A percentile compares a stretch with the other conserved stretches of the same genome.
These are phyloP conservation scores for Amphipyra berbera DNA, from an alignment of 2,888 invertebrate genomes.

Conservation along the genomic window DNA sequence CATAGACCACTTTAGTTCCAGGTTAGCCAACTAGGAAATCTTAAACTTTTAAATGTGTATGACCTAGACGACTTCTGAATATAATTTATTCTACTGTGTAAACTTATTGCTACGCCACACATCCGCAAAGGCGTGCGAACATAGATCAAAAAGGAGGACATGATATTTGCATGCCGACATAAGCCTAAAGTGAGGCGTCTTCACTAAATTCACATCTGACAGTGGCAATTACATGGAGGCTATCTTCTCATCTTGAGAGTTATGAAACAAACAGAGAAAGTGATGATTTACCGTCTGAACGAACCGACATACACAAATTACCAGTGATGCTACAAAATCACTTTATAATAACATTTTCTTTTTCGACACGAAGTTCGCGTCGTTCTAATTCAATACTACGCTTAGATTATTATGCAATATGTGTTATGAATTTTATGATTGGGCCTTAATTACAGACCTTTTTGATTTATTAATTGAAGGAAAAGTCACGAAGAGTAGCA, in stretches of 20 bases:
- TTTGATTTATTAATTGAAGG: slow-evolving; percentile 38
- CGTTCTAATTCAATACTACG: slow-evolving; percentile 32
- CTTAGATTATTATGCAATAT: slow-evolving; percentile 23
- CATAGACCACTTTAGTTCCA: too few relatives aligned
- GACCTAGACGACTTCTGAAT: background rate
- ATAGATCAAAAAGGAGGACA: slow-evolving; percentile 8
- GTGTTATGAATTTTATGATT: slow-evolving; percentile 1
- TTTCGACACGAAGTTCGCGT: slow-evolving; percentile 7
- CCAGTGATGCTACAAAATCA: slow-evolving; percentile 64
- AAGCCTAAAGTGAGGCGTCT: background rate
- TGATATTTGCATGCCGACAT: slow-evolving; percentile 26
- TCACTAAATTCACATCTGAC: slow-evolving; percentile 58
- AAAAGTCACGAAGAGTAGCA: slow-evolving; percentile 27
- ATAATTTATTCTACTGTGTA: too few relatives aligned
- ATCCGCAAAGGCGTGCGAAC: slow-evolving; percentile 16
- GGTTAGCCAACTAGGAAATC: too few relatives aligned
- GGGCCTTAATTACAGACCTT: slow-evolving; percentile 31
- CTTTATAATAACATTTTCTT: slow-evolving; percentile 71
- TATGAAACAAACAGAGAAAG: slow-evolving; percentile 76
- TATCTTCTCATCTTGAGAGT: slow-evolving; percentile 55
- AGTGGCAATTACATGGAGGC: slow-evolving; percentile 63
- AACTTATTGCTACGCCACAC: background rate
- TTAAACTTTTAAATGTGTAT: too few relatives aligned
- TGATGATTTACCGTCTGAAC: slow-evolving; percentile 71
- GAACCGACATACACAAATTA: slow-evolving; percentile 61